Base-by-base conservation (phyloP, 2,797 vertebrate genomes). In the Aulostomus chinensis region DNA sequence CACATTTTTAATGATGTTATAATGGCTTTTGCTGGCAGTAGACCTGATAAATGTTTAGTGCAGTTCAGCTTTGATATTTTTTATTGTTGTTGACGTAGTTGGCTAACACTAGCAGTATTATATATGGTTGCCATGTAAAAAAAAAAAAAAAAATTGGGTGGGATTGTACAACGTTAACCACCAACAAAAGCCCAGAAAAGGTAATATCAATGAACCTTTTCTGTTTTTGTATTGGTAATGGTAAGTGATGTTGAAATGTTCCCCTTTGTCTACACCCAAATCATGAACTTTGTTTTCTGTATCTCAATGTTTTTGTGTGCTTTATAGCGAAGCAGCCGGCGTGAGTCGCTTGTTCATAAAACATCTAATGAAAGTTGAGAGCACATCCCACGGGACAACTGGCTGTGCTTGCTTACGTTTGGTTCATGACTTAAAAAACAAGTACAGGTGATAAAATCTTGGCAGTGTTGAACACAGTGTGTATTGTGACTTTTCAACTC, bases 281-380 rank as follows among this genome's bases (percentile, higher is more conserved):
- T 96, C 95, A 94, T 91, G 86, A 98, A 95, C 95, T 97, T 94
- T 97, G 93, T 98, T 96, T 96, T 98, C 94, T 99, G 96, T 98
- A 98, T 99, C 96, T 98, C 97, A 94, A 98, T 99, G 98, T 99
- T 95, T 97, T 94, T 99, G 96, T 99, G 97, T 99, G 96, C 96
- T 99, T 99, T 98, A 91, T 99, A 99, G 97, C 96, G 96, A 97
- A 98, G 96, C 96, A 95, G 96, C 94, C 95, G 94, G 93, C 96
- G 94, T 89, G 94, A 97, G 94, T 99, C 96, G 96, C 89, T 99
- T 98, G 97, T 97, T 97, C 96, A 97, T 98, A 97, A 97, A 97
- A 98, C 96, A 94, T 93, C 96, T 98, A 96, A 95, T 98, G 97
- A 98, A 96, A 97, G 94, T 97, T 98, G 97, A 98, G 95, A 97